A percentile compares a stretch with the other conserved stretches of the same genome.
phyloP scores from a whole-genome alignment of 2,113 vertebrate genomes.

The Saccopteryx bilineata region DNA sequence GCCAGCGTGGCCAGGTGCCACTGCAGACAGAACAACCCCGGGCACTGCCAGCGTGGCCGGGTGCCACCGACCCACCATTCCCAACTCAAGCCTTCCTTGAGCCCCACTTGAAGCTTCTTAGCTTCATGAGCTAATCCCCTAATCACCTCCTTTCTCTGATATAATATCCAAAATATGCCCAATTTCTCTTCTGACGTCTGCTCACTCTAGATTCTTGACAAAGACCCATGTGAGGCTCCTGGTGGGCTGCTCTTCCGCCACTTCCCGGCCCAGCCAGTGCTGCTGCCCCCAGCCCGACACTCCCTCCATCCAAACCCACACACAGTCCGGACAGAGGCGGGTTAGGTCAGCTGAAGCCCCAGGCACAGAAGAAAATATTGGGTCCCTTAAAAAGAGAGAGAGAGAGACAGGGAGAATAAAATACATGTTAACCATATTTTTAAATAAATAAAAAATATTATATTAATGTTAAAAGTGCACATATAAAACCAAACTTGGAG shows the following conservation, averaged over 20 bases:
- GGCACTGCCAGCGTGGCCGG: background rate
- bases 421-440: too few relatives aligned
- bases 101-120: background rate
- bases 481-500: too few relatives aligned
- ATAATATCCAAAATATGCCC: background rate
- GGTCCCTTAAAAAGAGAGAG: too few relatives aligned
- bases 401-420: too few relatives aligned
- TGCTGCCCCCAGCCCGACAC: background rate
- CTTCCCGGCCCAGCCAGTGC: background rate
- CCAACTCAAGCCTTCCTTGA: background rate
- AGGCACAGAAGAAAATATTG: too few relatives aligned
- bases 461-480: too few relatives aligned
- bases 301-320: too few relatives aligned
- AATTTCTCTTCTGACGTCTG: background rate
- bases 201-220: too few relatives aligned
- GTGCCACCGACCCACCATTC: background rate
- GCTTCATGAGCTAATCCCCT: background rate
- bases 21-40: background rate
- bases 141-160: background rate
- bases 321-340: too few relatives aligned
- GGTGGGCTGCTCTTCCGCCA: background rate
- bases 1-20: too few relatives aligned
- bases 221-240: background rate
- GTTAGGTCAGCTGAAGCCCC: too few relatives aligned
- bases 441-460: too few relatives aligned